Percentiles rank a stretch among this genome's conserved stretches.
Conservation (phyloP, 2,113 vertebrate genomes). For the Tringa solitaria region DNA sequence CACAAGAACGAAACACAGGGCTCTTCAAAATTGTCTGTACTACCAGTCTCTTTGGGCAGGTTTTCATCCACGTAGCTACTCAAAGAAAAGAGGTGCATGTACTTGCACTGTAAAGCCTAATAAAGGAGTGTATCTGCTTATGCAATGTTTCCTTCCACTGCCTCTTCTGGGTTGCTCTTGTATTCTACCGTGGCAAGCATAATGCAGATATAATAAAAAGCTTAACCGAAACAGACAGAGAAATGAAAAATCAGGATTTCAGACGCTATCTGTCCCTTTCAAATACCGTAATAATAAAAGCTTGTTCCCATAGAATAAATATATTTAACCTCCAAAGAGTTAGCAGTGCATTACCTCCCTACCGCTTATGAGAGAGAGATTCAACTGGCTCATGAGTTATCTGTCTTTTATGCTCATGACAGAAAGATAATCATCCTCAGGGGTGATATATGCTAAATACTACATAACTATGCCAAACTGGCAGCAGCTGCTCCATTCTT, state of each 20-base stretch:
- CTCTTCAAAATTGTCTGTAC: neutral
- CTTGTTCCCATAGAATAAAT: neutral
- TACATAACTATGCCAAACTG: conserved; percentile 32
- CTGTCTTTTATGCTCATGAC: conserved; percentile 45
- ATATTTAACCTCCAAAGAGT: conserved; percentile 36
- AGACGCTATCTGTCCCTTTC: neutral
- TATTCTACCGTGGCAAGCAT: conserved; percentile 5
- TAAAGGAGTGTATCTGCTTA: conserved; percentile 4
- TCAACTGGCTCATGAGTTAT: conserved; percentile 39
- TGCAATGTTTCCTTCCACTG: neutral
- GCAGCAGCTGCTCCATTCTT: conserved; percentile 31
- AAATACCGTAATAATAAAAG: conserved; percentile 27
- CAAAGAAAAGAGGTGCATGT: neutral
- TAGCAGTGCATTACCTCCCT: conserved; percentile 12
- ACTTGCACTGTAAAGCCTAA: neutral
- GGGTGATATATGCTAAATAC: conserved; percentile 45
- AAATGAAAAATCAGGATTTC: conserved; percentile 57
- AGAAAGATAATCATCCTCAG: conserved; percentile 58
- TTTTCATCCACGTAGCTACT: neutral
- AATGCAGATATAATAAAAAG: conserved; percentile 56
- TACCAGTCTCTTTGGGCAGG: neutral
- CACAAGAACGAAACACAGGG: neutral
- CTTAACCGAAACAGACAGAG: conserved; percentile 2
- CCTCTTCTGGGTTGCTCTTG: neutral
- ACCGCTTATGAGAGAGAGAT: conserved; percentile 30